These are phyloP conservation scores for Lucifuga dentata DNA, from an alignment of 2,113 vertebrate genomes.

Conservation along the genomic window DNA sequence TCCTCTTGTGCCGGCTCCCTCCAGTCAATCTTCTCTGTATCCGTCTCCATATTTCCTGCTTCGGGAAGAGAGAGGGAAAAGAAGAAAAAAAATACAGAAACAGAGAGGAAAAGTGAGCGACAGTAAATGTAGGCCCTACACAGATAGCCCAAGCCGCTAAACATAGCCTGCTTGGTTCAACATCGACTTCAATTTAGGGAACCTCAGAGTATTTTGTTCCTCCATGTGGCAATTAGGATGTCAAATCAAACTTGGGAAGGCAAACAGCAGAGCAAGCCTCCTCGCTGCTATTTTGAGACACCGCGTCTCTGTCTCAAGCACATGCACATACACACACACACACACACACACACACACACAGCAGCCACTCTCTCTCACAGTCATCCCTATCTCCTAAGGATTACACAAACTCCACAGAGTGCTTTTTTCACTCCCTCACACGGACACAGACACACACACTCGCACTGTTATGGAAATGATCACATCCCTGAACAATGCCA, in stretches of 20 bases:
- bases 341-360: conserved; percentile 18
- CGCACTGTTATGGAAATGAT: conserved; percentile 78
- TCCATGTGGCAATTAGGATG: conserved; percentile 84
- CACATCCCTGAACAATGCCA: conserved; percentile 75
- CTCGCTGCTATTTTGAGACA: conserved; percentile 80
- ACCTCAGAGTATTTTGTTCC: conserved; percentile 82
- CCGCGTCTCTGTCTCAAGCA: conserved; percentile 67
- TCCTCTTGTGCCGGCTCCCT: conserved; percentile 57
- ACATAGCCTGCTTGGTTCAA: conserved; percentile 79
- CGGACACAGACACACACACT: conserved; percentile 44
- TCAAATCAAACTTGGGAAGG: conserved; percentile 82
- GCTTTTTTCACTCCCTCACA: conserved; percentile 46
- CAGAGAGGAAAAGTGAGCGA: conserved; percentile 61
- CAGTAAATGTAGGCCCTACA: conserved; percentile 75
- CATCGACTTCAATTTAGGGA: conserved; percentile 77
- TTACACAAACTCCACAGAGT: conserved; percentile 56
- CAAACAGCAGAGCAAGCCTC: conserved; percentile 76
- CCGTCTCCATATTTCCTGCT: conserved; percentile 56
- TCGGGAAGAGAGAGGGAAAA: conserved; percentile 45
- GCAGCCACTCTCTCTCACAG: conserved; percentile 40
- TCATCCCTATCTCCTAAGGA: conserved; percentile 48
- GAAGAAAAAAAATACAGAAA: conserved; percentile 25
- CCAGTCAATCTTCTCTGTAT: conserved; percentile 63
- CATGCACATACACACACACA: conserved; percentile 42
- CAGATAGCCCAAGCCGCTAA: conserved; percentile 79